Evolutionary conservation across 1,140 invertebrate species (phyloP), one percentile per base, ranked within the genome.

Genomic region (Cydia splendana): DNA sequence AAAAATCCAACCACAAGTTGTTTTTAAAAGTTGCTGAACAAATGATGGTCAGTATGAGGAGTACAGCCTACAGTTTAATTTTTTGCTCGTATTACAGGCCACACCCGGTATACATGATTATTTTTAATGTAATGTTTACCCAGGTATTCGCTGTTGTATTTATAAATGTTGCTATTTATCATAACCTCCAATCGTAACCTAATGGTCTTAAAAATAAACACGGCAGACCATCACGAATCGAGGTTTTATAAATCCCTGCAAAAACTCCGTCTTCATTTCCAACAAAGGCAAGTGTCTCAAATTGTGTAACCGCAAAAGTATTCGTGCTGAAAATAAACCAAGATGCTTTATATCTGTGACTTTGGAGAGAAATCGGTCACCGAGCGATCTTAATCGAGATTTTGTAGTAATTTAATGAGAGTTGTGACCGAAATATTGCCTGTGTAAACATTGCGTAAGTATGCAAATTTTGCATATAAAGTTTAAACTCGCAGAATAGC

Each of bases 371-470:
- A 62, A 24, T 62, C 57, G 57, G 57, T 62, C 57, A 24, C 57
- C 57, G n/a, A 62, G 57, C n/a, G 57, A 62, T 62, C 57, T 62
- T 62, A 24, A 62, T 62, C 57, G 18, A 62, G 18, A 62, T 15
- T 20, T 12, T n/a, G 10, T 24, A 62, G 57, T 12, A 24, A 62
- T 7, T 62, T 62, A 62, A 62, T 62, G 57, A 62, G 57, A 24
- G 20, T 6, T n/a, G 57, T 62, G 57, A 62, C 20, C 20, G 57
- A 62, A 62, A 62, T 53, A 5, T 62, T n/a, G 57, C 57, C 57
- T 24, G 57, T 0, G 53, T 12, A 62, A 62, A 62, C 12, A 62
- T 62, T 62, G 57, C 20, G 57, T 62, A 62, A 62, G 57, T 62
- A 62, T 62, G 57, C 57, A 62, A 62, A 62, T 57, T 57, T 6